A percentile compares a stretch with the other conserved stretches of the same genome.
Conservation (phyloP, 2,888 invertebrate species). For the Villa cingulata region DNA sequence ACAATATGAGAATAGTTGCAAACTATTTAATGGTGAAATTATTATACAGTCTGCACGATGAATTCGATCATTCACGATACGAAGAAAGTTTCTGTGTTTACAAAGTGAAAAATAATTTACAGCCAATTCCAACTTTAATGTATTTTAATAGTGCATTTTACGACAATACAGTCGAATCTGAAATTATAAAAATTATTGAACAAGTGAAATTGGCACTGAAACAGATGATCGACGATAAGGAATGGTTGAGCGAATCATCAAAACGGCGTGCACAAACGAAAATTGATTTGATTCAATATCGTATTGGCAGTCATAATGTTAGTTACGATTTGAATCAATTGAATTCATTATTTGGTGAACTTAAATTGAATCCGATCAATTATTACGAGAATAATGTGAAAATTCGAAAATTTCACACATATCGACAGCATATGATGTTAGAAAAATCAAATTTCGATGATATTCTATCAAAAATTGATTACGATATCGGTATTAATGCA, state of each 20-base stretch:
- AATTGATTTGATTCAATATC: background rate
- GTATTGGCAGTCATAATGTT: background rate
- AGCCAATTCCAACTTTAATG: background rate
- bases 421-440: background rate
- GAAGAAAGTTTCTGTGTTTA: background rate
- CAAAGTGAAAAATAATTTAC: background rate
- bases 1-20: background rate
- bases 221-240: background rate
- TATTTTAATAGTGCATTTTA: background rate
- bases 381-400: background rate
- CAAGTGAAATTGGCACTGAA: background rate
- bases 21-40: background rate
- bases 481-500: background rate
- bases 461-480: background rate
- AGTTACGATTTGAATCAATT: background rate
- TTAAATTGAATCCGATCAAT: background rate
- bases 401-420: background rate
- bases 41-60: background rate
- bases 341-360: background rate
- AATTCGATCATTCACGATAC: background rate
- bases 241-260: background rate
- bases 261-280: background rate
- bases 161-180: background rate
- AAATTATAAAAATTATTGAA: background rate
- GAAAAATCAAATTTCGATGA: background rate